Evolutionary conservation across 1,140 invertebrate genomes (phyloP), one percentile per base, ranked within the genome.

Genomic region (Probaryconus sp.): DNA sequence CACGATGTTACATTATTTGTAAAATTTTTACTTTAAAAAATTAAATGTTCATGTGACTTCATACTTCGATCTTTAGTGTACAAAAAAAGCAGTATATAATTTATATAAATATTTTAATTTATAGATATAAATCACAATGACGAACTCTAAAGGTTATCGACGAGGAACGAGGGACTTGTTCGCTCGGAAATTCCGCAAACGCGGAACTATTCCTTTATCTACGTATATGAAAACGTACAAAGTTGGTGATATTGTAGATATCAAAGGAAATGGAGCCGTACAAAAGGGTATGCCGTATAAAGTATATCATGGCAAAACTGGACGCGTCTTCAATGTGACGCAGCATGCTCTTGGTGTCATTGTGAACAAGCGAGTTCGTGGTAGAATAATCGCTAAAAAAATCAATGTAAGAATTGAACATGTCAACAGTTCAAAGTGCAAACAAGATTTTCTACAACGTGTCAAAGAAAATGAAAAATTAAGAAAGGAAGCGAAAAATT

Each of bases 261-360:
- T 99, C 48, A 99, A 98, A 92, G 98, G 97, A 65, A 97, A 99
- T 90, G 98, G 98, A 83, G 98, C 98, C 51, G 96, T 99, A 2
- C 98, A 99, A 86, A 99, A 99, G 86, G 98, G 98, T 87, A 98
- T 99, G 97, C 98, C 98, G 17, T 95, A 98, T 90, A 99, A 99
- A 89, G 95, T 92, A 5, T 99, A 99, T 84, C 98, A 99, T 81
- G 98, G 98, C 14, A 98, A 97, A 87, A 99, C 98, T 68, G 98
- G 98, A 6, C 91, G 96, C 76, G 95, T 99, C 0, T 99, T 95
- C 89, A 99, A 99, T 81, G 98, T 99, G 0, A 99, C 98, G 11
- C 93, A 94, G 51, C 97, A 98, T 83, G 98, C 97, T 78, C 91
- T 99, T 51, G 98, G 98, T 81, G 95, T 99, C n/a, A 97, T 99